These are phyloP conservation scores for Chironomus tepperi DNA, from an alignment of 1,140 invertebrate genomes.

Conservation along the genomic window DNA sequence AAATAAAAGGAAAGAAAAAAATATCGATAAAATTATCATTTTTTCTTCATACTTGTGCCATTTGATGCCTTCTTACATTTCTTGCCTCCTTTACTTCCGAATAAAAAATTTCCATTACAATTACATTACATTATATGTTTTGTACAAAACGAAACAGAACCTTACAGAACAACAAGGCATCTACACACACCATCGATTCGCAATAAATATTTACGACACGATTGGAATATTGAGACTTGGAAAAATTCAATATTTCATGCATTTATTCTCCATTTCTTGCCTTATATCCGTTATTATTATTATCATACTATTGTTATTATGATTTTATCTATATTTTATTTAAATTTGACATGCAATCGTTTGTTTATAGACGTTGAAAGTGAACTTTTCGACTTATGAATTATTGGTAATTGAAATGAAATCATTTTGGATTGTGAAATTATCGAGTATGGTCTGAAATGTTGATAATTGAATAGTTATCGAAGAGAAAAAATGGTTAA, in stretches of 20 bases:
- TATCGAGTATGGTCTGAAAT: too few species aligned
- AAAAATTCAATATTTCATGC: slow-evolving; percentile 17
- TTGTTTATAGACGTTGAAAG: too few species aligned
- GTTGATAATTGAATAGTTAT: too few species aligned
- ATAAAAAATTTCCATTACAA: background rate
- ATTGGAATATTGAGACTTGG: background rate
- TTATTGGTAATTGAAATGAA: too few species aligned
- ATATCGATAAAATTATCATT: slow-evolving; percentile 19
- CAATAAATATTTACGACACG: slow-evolving; percentile 20
- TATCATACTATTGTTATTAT: too few species aligned
- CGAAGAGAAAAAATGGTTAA: too few species aligned
- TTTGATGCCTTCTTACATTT: background rate
- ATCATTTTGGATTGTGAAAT: too few species aligned
- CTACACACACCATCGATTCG: slow-evolving; percentile 6
- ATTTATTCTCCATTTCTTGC: background rate
- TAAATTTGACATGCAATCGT: too few species aligned
- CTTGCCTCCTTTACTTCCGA: too few species aligned
- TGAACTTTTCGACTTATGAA: too few species aligned
- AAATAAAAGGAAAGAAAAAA: background rate
- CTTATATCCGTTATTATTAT: too few species aligned
- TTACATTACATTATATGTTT: background rate
- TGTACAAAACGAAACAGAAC: background rate
- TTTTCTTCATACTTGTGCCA: background rate
- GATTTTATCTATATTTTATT: too few species aligned
- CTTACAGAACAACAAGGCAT: background rate